These are phyloP conservation scores for Synodontis membranacea DNA, from an alignment of 2,113 vertebrate species.

Conservation along the genomic window DNA sequence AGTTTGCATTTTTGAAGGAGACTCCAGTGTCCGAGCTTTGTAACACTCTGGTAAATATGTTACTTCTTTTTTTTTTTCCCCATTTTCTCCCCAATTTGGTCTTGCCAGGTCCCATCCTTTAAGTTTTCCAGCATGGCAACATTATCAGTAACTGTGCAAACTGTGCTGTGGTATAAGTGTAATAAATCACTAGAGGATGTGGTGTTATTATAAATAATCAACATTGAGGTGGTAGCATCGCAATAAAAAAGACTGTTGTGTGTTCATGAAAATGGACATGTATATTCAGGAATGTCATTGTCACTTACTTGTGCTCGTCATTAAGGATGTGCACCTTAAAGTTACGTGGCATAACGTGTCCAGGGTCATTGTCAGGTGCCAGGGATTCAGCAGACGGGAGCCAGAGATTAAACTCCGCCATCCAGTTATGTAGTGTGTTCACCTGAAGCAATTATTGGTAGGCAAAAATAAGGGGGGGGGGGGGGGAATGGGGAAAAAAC, in stretches of 20 bases:
- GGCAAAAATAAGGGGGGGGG: slow-evolving; percentile 8
- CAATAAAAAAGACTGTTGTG: not conserved
- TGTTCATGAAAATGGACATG: not conserved
- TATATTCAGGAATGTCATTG: not conserved
- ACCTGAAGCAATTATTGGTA: slow-evolving; percentile 73
- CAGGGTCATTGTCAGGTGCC: slow-evolving; percentile 75
- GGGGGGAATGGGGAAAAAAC: slow-evolving; percentile 1
- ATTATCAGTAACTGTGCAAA: not conserved
- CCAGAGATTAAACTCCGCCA: slow-evolving; percentile 96
- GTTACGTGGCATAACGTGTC: slow-evolving; percentile 79
- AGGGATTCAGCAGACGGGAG: slow-evolving; percentile 84
- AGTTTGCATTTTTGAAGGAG: not conserved
- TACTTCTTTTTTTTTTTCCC: no score
- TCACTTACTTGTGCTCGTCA: slow-evolving; percentile 93
- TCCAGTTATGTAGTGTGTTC: slow-evolving; percentile 96
- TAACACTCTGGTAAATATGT: no score
- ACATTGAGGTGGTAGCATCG: not conserved
- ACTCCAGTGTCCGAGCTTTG: no score
- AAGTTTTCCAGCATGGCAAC: not conserved
- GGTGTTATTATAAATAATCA: not conserved
- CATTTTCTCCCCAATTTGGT: no score
- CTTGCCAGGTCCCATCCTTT: not conserved
- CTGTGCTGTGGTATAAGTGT: not conserved
- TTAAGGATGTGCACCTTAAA: slow-evolving; percentile 97
- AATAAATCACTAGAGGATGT: not conserved